These are phyloP conservation scores for Sesia apiformis DNA, from an alignment of 2,888 invertebrate species.

Conservation along the genomic window DNA sequence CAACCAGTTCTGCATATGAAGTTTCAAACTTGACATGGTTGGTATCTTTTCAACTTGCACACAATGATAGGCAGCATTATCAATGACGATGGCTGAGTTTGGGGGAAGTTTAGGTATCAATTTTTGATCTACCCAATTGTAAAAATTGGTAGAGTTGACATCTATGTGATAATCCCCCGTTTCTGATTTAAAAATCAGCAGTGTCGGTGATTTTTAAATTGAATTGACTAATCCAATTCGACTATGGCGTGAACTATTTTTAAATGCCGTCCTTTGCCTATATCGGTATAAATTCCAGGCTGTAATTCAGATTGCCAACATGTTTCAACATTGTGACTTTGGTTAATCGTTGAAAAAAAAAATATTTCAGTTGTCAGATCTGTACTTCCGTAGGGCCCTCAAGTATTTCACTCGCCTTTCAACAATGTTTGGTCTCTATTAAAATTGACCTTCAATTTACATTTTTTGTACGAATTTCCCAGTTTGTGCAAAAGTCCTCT, in stretches of 20 bases:
- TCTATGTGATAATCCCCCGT: not conserved
- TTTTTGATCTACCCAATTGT: not conserved
- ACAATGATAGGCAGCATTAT: not conserved
- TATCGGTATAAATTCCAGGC: not conserved
- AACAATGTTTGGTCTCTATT: not conserved
- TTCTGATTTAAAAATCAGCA: not conserved
- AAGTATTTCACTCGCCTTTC: slow-evolving; percentile 1
- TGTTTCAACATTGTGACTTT: not conserved
- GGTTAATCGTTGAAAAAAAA: not conserved
- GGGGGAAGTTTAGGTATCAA: not conserved
- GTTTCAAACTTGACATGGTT: not conserved
- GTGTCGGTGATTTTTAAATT: no score
- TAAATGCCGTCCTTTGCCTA: slow-evolving; percentile 1
- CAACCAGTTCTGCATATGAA: no score
- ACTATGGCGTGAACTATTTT: not conserved
- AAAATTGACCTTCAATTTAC: slow-evolving; percentile 1
- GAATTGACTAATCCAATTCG: slow-evolving; percentile 1
- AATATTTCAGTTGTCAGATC: slow-evolving; percentile 1
- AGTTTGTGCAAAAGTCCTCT: slow-evolving; percentile 1
- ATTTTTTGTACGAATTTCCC: slow-evolving; percentile 2
- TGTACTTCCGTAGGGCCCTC: slow-evolving; percentile 1
- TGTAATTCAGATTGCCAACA: not conserved
- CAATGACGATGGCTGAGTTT: not conserved
- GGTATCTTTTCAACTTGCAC: not conserved
- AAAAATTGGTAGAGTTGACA: not conserved